phyloP scores from a whole-genome alignment of 64 coral and sea anemone species.

The Anthopleura sola region DNA sequence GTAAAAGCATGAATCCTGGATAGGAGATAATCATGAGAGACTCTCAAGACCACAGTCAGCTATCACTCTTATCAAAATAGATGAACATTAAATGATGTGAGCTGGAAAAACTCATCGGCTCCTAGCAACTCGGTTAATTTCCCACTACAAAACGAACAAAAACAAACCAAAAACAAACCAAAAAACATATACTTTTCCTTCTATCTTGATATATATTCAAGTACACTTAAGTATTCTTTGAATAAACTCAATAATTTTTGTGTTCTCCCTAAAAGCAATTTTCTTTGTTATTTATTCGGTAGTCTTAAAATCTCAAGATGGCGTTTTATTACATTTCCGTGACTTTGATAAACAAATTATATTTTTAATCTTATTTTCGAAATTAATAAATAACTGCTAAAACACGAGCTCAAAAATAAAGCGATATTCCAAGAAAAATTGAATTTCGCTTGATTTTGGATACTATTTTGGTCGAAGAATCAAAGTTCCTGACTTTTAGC shows the following conservation, averaged over 20 bases:
- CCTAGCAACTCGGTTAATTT: neutral
- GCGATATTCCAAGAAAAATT: neutral
- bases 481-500: neutral
- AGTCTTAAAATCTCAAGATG: too few relatives aligned
- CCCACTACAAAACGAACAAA: neutral
- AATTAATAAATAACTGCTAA: too few relatives aligned
- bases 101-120: neutral
- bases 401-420: too few relatives aligned
- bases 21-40: neutral
- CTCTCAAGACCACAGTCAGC: neutral
- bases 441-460: neutral
- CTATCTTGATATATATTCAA: neutral
- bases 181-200: neutral
- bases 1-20: neutral
- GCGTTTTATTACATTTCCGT: neutral
- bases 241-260: too few relatives aligned
- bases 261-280: neutral
- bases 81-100: neutral
- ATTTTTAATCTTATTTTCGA: neutral
- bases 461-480: neutral
- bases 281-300: neutral
- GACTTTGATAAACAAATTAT: neutral
- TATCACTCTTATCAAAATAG: neutral
- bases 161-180: neutral
- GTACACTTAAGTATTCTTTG: neutral